phyloP scores from a whole-genome alignment of 2,113 vertebrate species.

The Zingel zingel region DNA sequence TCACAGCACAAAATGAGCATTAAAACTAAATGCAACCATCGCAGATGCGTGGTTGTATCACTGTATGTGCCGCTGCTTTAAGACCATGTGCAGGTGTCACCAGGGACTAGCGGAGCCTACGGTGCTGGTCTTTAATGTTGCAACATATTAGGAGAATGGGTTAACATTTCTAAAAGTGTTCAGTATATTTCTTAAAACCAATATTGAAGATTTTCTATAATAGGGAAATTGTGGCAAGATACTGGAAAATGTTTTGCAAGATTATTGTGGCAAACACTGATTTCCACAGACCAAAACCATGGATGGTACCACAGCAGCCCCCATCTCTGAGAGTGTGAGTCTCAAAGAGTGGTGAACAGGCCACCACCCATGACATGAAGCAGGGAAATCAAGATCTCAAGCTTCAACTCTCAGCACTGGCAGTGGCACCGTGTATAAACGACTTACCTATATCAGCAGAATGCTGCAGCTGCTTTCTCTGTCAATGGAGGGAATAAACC shows the following conservation, averaged over 20 bases:
- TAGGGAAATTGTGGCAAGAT: not conserved
- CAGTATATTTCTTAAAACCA: constrained; percentile 30
- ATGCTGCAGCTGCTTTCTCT: constrained; percentile 82
- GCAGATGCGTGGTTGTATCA: constrained; percentile 21
- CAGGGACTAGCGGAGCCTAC: not conserved
- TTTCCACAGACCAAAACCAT: constrained; percentile 38
- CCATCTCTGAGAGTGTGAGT: constrained; percentile 46
- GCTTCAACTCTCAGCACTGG: constrained; percentile 66
- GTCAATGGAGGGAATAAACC: constrained; percentile 84
- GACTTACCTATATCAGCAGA: constrained; percentile 87
- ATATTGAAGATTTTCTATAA: constrained; percentile 19
- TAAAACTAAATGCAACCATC: constrained; percentile 13
- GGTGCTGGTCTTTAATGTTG: constrained; percentile 30
- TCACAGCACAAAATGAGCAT: constrained; percentile 28
- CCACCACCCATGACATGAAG: constrained; percentile 66
- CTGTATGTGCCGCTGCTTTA: not conserved
- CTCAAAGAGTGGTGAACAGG: constrained; percentile 57
- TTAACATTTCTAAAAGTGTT: constrained; percentile 58
- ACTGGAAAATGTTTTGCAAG: constrained; percentile 8
- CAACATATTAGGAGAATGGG: constrained; percentile 46
- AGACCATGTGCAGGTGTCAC: not conserved
- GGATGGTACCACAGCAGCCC: constrained; percentile 43
- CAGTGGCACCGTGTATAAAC: constrained; percentile 56
- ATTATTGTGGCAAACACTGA: constrained; percentile 30
- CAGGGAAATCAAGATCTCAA: constrained; percentile 59